phyloP scores from a whole-genome alignment of 2,797 vertebrate genomes.

The Alcedo quadribrachys region DNA sequence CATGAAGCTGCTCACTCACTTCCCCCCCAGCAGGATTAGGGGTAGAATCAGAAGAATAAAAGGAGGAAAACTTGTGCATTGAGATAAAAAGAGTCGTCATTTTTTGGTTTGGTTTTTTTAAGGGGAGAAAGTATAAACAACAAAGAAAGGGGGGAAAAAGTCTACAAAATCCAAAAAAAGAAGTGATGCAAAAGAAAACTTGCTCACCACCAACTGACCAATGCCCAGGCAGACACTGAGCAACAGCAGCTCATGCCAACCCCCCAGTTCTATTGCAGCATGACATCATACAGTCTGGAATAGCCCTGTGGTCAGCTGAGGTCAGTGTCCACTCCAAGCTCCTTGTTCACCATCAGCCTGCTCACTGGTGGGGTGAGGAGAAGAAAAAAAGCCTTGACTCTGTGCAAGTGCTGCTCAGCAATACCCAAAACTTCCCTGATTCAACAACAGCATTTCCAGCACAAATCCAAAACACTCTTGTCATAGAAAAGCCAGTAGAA shows the following conservation, averaged over 20 bases:
- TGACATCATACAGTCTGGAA: background rate
- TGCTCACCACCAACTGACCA: background rate
- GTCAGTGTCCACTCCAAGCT: background rate
- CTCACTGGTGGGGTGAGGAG: background rate
- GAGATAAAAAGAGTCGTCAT: background rate
- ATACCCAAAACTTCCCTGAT: background rate
- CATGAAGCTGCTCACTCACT: background rate
- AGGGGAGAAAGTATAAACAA: background rate
- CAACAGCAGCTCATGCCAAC: background rate
- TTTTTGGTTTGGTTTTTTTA: too few species aligned
- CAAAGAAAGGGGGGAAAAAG: rapidly evolving
- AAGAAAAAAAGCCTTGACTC: background rate
- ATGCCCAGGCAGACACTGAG: background rate
- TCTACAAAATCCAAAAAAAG: background rate
- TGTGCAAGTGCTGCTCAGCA: background rate
- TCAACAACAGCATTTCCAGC: background rate
- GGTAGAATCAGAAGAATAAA: background rate
- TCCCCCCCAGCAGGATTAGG: background rate
- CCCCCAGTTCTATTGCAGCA: background rate
- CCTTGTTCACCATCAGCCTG: background rate
- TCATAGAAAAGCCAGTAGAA: background rate
- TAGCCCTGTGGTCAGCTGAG: too few species aligned
- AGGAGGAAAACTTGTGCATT: background rate
- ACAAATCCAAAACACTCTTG: background rate
- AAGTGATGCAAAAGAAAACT: background rate